Base-by-base conservation (phyloP, 1,140 invertebrate genomes). In the Trichonephila clavipes region DNA sequence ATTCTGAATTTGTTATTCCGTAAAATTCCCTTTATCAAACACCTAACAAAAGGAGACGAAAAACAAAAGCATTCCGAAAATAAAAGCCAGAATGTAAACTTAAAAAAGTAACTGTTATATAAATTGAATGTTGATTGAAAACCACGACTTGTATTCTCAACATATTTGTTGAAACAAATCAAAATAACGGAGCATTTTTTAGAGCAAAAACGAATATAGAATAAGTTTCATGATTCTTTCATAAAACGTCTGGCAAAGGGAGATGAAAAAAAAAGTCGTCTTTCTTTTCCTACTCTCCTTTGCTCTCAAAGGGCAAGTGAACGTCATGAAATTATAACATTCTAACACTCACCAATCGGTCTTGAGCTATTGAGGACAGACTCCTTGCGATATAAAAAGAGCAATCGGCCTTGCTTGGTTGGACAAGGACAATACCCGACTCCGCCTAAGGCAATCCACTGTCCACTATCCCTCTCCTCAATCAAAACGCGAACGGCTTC, bases 381-480 rank as follows among this genome's bases (percentile, higher is more conserved):
- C 44, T 59, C 69, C 66, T 58, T 58, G 64, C 28, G 69, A 72
- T 72, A 24, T 72, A 28, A 91, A 85, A 91, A 85, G 82, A 90
- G 88, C 88, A 77, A 88, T 93, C 66, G 92, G 83, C 92, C 92
- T 93, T 93, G 92, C 92, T 62, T 93, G 92, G 92, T 51, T 93
- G 92, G 92, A 58, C 92, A 93, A 93, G 92, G 92, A 93, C 92
- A 93, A 93, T 93, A 88, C 77, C 83, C 82, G 90, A 81, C 77
- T 40, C 24, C 82, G 90, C 82, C 90, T 87, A 28, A 61, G 83
- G 90, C n/a, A 40, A 69, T 66, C 40, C 40, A 28, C 19, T 86
- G 82, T 85, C 83, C 90, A 85, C 90, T 91, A 64, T 91, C 90
- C 64, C 18, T 92, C 90, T 62, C 90, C 64, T 69, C 87, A 66